phyloP scores from a whole-genome alignment of 2,797 vertebrate genomes.

The Apodemus agrarius region DNA sequence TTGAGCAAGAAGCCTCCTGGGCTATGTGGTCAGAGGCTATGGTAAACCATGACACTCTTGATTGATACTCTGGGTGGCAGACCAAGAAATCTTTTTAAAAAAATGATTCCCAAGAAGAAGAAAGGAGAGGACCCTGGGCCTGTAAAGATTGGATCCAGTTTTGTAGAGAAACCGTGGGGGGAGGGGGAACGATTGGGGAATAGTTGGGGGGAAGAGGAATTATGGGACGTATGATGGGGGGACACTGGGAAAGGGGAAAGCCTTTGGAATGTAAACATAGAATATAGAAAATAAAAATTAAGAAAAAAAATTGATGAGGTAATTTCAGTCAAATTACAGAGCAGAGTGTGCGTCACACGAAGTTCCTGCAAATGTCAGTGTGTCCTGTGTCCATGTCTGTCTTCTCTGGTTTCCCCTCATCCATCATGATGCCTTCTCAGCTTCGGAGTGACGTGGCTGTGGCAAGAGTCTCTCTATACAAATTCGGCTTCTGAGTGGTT shows the following conservation, averaged over 20 bases:
- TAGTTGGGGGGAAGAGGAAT: too few relatives aligned
- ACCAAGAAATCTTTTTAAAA: neutral
- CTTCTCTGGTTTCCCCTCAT: neutral
- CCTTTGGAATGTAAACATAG: too few relatives aligned
- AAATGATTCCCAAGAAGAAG: too few relatives aligned
- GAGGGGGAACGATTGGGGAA: too few relatives aligned
- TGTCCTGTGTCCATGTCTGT: neutral
- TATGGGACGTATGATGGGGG: too few relatives aligned
- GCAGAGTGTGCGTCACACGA: neutral
- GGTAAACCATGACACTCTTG: neutral
- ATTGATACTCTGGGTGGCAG: neutral
- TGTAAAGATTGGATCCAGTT: too few relatives aligned
- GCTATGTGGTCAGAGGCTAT: neutral
- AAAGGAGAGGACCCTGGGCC: too few relatives aligned
- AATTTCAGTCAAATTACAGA: neutral
- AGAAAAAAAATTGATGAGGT: neutral
- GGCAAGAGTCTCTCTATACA: neutral
- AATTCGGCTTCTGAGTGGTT: neutral
- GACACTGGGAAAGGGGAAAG: too few relatives aligned
- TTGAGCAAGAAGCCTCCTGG: neutral
- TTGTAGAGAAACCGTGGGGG: too few relatives aligned
- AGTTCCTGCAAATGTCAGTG: neutral
- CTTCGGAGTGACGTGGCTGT: neutral
- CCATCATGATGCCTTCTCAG: neutral
- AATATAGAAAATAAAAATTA: too few relatives aligned